Conservation (phyloP, 2,888 invertebrate genomes). For the Ectemnius lituratus region DNA sequence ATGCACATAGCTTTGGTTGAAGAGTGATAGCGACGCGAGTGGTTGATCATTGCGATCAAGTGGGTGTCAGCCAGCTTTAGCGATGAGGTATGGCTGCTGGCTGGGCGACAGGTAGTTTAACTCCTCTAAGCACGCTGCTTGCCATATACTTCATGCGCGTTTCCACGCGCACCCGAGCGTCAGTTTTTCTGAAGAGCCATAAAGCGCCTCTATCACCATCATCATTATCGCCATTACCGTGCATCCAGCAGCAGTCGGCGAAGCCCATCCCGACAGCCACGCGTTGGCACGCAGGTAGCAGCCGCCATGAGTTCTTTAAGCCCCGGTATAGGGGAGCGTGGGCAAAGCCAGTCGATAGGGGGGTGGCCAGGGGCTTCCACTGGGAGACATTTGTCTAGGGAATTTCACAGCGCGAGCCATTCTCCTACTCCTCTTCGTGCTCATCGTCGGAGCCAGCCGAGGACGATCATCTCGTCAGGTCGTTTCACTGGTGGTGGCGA, state of each 20-base stretch:
- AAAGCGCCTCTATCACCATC: constrained; percentile 61
- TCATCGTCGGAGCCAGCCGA: constrained; percentile 30
- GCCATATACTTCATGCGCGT: constrained; percentile 45
- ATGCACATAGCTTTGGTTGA: no score
- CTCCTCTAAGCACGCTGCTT: constrained; percentile 8
- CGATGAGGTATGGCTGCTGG: no score
- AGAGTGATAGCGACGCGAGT: no score
- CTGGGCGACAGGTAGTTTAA: no score
- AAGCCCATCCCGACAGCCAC: constrained; percentile 54
- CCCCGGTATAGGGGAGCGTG: neutral
- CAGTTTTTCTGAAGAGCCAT: constrained; percentile 60
- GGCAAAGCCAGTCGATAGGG: constrained; percentile 17
- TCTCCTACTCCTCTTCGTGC: constrained; percentile 26
- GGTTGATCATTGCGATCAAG: no score
- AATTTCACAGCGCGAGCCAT: constrained; percentile 58
- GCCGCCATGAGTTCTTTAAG: constrained; percentile 32
- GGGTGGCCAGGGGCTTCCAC: constrained; percentile 39
- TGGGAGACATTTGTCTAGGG: constrained; percentile 60
- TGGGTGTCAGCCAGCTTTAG: no score
- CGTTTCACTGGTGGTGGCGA: constrained; percentile 42
- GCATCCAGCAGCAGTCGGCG: constrained; percentile 51
- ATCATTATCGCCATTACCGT: constrained; percentile 63
- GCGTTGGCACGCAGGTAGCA: constrained; percentile 48
- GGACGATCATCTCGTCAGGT: constrained; percentile 54
- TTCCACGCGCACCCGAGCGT: constrained; percentile 50